These are phyloP conservation scores for Xenopus petersii DNA, from an alignment of 2,797 vertebrate genomes.

Conservation along the genomic window DNA sequence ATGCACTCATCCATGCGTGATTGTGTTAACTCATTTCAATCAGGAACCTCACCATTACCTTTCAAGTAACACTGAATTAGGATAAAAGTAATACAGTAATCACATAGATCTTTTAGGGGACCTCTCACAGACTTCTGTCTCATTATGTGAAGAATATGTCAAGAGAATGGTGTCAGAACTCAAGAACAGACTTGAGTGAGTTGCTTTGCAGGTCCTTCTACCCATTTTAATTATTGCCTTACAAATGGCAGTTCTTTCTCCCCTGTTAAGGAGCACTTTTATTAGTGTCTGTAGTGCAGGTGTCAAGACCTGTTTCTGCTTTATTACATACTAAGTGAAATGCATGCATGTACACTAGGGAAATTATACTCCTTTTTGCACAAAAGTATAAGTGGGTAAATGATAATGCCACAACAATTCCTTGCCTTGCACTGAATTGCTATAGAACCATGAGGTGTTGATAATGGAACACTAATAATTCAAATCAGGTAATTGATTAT, in stretches of 20 bases:
- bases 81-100: conserved; percentile 44
- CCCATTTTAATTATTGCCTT: conserved; percentile 80
- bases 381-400: conserved; percentile 44
- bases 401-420: conserved; percentile 15
- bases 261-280: conserved; percentile 66
- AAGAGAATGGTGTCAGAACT: conserved; percentile 68
- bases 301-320: conserved; percentile 48
- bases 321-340: conserved; percentile 53
- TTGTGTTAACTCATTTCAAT: conserved; percentile 58
- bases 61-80: conserved; percentile 60
- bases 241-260: conserved; percentile 84
- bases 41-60: conserved; percentile 61
- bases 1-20: conserved; percentile 50
- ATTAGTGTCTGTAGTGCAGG: conserved; percentile 67
- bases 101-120: conserved; percentile 52
- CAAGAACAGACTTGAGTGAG: conserved; percentile 71
- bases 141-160: conserved; percentile 71
- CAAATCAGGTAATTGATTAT: conserved; percentile 33
- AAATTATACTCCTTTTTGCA: conserved; percentile 34
- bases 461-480: conserved; percentile 45
- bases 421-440: conserved; percentile 4
- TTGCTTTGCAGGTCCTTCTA: conserved; percentile 81
- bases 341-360: conserved; percentile 39
- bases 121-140: conserved; percentile 61
- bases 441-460: conserved; percentile 17